These are phyloP conservation scores for Dendrophyllia cribrosa DNA, from an alignment of 64 coral and sea anemone species.

Conservation along the genomic window DNA sequence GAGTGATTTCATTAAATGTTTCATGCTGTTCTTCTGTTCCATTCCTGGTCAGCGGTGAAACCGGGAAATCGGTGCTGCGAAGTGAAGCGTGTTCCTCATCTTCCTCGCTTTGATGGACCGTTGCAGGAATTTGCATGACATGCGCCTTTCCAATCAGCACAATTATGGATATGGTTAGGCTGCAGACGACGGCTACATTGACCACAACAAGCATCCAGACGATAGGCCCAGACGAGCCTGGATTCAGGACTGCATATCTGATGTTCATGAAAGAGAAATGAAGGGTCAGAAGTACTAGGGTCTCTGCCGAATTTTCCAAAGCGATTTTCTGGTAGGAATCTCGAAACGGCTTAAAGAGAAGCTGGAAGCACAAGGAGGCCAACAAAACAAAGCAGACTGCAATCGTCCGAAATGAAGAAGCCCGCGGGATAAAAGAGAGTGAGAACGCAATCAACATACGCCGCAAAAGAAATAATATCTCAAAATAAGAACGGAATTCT, in stretches of 20 bases:
- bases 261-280: constrained; percentile 53
- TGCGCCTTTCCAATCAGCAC: constrained; percentile 15
- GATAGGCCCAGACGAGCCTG: constrained; percentile 14
- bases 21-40: neutral
- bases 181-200: neutral
- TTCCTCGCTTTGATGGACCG: neutral
- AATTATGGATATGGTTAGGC: constrained; percentile 28
- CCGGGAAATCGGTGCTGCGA: too few relatives aligned
- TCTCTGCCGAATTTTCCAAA: constrained; percentile 46
- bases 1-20: neutral
- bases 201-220: constrained; percentile 37
- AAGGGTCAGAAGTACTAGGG: constrained; percentile 25
- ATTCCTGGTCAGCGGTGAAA: neutral
- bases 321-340: neutral
- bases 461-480: constrained; percentile 43
- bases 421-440: constrained; percentile 29
- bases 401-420: constrained; percentile 38
- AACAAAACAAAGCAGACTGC: constrained; percentile 47
- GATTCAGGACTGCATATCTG: constrained; percentile 18
- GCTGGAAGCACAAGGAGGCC: constrained; percentile 37
- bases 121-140: neutral
- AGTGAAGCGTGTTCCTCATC: neutral
- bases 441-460: constrained; percentile 58
- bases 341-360: constrained; percentile 24
- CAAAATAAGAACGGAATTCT: constrained; percentile 53